Evolutionary conservation across 2,797 vertebrate species (phyloP), one percentile per base, ranked within the genome.

Genomic region (Propithecus deckenii): DNA sequence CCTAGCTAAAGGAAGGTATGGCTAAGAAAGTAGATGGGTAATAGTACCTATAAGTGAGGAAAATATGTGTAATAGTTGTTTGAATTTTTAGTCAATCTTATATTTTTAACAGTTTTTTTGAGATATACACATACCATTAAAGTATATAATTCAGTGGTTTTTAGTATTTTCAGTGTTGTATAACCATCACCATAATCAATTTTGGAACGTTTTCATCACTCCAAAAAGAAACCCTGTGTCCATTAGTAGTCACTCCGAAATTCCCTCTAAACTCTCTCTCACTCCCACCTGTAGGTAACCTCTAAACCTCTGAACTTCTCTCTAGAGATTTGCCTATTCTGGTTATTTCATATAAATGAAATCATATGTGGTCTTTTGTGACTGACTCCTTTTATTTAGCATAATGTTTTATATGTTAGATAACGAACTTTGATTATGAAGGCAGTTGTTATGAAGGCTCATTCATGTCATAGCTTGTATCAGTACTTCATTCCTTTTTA

Each of bases 281-380:
- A 38, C 5, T 7, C 7, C 46, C 2, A 86, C 18, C 23, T 5
- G 6, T 63, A 69, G 48, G 65, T 65, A 84, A 50, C 11, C 59
- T 90, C n/a, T 89, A 50, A 46, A 65, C 12, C n/a, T 67, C 22
- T 71, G n/a, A 57, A 90, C 17, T 94, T 96, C 50, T 92, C 30
- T 84, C 25, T 87, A 86, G 79, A 89, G 15, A 78, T 95, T 94
- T 94, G 35, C 28, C 35, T 95, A 7, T 91, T 96, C 41, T 96
- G 50, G 20, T 76, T 92, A 48, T 71, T 88, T 87, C 35, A 23
- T 88, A 48, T 63, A 76, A 96, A 46, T 89, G 25, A 4, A 86
- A 57, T 92, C 12, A 41, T 71, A 63, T 75, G 28, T 67, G 65
- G 18, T 63, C 75, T 92, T 93, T 89, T 85, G 25, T 94, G 35